A percentile compares a stretch with the other conserved stretches of the same genome.
These are phyloP conservation scores for Characodon lateralis DNA, from an alignment of 2,797 vertebrate genomes.

Conservation along the genomic window DNA sequence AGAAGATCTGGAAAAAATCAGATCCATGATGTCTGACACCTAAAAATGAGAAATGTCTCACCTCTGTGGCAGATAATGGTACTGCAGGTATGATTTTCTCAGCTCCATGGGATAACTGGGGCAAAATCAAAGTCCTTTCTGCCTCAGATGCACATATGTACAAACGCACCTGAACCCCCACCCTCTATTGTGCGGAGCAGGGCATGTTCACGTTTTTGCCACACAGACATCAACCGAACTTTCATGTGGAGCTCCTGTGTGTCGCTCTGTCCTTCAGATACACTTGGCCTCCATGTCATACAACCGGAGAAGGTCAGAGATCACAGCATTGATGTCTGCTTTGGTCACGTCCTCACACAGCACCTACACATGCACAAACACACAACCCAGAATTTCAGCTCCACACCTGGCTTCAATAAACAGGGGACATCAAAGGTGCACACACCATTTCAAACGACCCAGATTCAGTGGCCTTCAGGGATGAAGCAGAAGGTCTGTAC, in stretches of 20 bases:
- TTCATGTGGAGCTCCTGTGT: neutral
- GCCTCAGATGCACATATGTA: neutral
- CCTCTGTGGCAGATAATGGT: conserved; percentile 21
- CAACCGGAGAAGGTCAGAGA: conserved; percentile 86
- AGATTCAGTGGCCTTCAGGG: conserved; percentile 37
- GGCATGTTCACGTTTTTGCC: neutral
- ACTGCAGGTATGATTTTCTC: conserved; percentile 42
- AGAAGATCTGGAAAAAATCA: conserved; percentile 9
- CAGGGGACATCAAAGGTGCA: conserved; percentile 48
- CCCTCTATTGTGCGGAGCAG: neutral
- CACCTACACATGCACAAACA: conserved; percentile 71
- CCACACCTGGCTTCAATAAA: conserved; percentile 45
- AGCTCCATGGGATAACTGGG: conserved; percentile 54
- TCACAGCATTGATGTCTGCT: conserved; percentile 84
- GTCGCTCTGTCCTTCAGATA: conserved; percentile 65
- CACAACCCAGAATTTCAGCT: conserved; percentile 41
- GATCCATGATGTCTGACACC: neutral
- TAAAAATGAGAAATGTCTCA: conserved; percentile 53
- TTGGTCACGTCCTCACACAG: conserved; percentile 85
- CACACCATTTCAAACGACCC: conserved; percentile 37
- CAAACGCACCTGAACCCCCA: conserved; percentile 32
- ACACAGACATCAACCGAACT: neutral
- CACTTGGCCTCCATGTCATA: conserved; percentile 90
- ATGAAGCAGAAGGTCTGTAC: conserved; percentile 22
- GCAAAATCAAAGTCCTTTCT: conserved; percentile 20